Percentiles rank a stretch among this genome's conserved stretches.
Evolutionary conservation across 2,888 invertebrate genomes (phyloP).

Genomic region (Magallana nippona): DNA sequence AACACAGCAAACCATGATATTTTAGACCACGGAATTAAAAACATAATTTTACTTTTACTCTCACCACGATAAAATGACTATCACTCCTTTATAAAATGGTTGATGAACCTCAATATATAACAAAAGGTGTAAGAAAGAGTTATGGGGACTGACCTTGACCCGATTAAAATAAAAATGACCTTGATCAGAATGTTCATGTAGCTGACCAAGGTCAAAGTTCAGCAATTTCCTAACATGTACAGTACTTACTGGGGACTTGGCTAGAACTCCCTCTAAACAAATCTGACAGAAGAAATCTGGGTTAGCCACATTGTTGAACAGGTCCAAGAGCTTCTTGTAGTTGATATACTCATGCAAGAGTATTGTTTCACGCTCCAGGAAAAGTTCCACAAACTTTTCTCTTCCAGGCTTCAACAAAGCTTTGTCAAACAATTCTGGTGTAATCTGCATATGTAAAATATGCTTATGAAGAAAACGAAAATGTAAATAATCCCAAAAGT

Average conservation of each 20-base stretch:
- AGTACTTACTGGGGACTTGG: conserved; percentile 60
- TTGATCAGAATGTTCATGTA: too few relatives aligned
- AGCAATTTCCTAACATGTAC: too few relatives aligned
- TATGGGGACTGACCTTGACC: too few relatives aligned
- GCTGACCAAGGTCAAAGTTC: too few relatives aligned
- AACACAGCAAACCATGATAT: too few relatives aligned
- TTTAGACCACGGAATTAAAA: too few relatives aligned
- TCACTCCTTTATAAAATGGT: too few relatives aligned
- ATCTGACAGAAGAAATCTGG: conserved; percentile 74
- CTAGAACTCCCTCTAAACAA: conserved; percentile 73
- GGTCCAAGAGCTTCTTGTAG: conserved; percentile 60
- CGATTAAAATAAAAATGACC: too few relatives aligned
- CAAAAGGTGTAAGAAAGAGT: too few relatives aligned
- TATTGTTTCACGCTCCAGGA: conserved; percentile 60
- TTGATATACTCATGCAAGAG: conserved; percentile 74
- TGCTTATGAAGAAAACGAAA: background rate
- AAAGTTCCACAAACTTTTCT: conserved; percentile 78
- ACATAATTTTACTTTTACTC: too few relatives aligned
- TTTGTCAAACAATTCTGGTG: conserved; percentile 57
- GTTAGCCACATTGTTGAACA: conserved; percentile 69
- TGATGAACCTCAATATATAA: too few relatives aligned
- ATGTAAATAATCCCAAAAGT: background rate
- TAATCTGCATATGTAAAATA: conserved; percentile 12
- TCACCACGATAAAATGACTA: too few relatives aligned
- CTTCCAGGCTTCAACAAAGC: conserved; percentile 73